Conservation (phyloP, 1,140 invertebrate species). For the Pollicipes pollicipes region DNA sequence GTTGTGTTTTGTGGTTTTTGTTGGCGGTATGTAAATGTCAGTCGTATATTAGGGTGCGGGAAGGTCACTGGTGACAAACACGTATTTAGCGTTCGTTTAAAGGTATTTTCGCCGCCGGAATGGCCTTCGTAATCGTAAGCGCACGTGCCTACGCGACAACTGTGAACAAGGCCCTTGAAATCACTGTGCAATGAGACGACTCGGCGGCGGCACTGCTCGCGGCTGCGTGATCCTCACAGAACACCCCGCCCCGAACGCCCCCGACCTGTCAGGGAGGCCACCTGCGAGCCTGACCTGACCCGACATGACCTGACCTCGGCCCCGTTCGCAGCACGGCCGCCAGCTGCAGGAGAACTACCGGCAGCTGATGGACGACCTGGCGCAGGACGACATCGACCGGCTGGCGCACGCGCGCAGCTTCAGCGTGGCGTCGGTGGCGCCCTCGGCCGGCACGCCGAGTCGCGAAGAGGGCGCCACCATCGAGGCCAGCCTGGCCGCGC, state of each 20-base stretch:
- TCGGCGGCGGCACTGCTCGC: too few species aligned
- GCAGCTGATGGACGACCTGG: conserved; percentile 58
- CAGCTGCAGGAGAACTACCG: conserved; percentile 68
- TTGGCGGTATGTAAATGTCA: too few species aligned
- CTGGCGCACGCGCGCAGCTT: conserved; percentile 55
- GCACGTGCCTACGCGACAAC: too few species aligned
- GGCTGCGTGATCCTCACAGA: too few species aligned
- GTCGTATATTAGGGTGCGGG: too few species aligned
- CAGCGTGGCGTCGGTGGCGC: conserved; percentile 30
- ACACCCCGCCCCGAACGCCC: not conserved
- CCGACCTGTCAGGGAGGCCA: not conserved
- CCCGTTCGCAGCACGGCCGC: conserved; percentile 38
- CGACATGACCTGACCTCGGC: conserved; percentile 7
- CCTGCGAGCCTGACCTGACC: not conserved
- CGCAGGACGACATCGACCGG: conserved; percentile 62
- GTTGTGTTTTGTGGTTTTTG: too few species aligned
- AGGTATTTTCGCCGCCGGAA: too few species aligned
- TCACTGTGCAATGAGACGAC: too few species aligned
- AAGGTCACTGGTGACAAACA: too few species aligned
- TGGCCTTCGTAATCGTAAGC: too few species aligned
- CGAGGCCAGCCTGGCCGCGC: not conserved
- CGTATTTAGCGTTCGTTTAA: too few species aligned
- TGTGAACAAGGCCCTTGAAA: too few species aligned
- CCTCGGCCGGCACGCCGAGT: conserved; percentile 25
- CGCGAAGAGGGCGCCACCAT: not conserved